Conservation (phyloP, 2,797 vertebrate genomes). For the Alauda arvensis region DNA sequence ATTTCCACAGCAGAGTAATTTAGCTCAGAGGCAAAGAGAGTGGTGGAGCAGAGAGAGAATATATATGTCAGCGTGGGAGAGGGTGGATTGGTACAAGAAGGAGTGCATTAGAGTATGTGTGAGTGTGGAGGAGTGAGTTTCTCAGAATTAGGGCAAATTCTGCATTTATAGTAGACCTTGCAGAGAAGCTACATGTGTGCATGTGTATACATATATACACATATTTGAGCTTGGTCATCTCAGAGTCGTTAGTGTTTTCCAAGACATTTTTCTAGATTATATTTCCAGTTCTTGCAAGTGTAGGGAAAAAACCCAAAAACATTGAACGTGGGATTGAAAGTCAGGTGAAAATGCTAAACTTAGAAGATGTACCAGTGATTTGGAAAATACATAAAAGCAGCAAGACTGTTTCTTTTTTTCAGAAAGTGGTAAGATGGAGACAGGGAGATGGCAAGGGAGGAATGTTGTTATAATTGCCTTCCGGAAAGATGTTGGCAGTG, state of each 20-base stretch:
- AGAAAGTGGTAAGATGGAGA: not conserved
- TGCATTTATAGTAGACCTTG: not conserved
- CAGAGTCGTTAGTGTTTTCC: not conserved
- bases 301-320: not conserved
- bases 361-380: not conserved
- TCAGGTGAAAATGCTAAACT: not conserved
- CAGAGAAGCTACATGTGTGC: not conserved
- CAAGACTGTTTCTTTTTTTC: not conserved
- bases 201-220: not conserved
- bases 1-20: slow-evolving; percentile 46
- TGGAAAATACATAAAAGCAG: not conserved
- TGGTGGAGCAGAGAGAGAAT: slow-evolving; percentile 17
- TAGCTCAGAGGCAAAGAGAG: slow-evolving; percentile 42
- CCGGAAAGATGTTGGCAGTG: not conserved
- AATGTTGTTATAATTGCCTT: not conserved
- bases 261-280: not conserved
- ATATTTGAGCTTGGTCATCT: not conserved
- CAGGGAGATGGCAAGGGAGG: not conserved
- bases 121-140: slow-evolving; percentile 37
- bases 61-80: slow-evolving; percentile 43
- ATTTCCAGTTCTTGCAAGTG: not conserved
- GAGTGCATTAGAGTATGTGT: slow-evolving; percentile 30
- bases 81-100: not conserved
- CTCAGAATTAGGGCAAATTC: slow-evolving; percentile 41
- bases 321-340: not conserved